These are phyloP conservation scores for Diplolepis rosae DNA, from an alignment of 2,888 invertebrate genomes.

Conservation along the genomic window DNA sequence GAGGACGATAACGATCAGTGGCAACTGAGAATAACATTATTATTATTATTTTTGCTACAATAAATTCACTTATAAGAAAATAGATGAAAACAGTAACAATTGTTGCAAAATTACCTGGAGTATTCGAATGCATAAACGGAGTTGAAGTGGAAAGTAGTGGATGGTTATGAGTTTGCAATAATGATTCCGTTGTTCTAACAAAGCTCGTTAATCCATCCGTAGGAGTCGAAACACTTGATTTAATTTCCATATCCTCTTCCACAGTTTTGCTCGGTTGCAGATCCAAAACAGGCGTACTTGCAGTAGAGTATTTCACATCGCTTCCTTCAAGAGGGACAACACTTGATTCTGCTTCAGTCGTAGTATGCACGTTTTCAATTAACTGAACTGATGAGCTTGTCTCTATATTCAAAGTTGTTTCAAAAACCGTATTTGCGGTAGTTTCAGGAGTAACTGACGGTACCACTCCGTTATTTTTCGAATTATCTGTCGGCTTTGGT, in stretches of 20 bases:
- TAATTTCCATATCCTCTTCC: constrained; percentile 44
- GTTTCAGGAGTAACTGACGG: constrained; percentile 41
- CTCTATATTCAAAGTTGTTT: constrained; percentile 65
- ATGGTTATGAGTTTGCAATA: constrained; percentile 37
- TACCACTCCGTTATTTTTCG: not conserved
- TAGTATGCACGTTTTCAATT: constrained; percentile 64
- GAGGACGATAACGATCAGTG: constrained; percentile 80
- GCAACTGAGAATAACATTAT: constrained; percentile 49
- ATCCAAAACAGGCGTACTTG: constrained; percentile 36
- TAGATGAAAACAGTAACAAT: not conserved
- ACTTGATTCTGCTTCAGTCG: constrained; percentile 53
- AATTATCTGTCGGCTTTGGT: constrained; percentile 40
- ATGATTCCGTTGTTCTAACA: constrained; percentile 44
- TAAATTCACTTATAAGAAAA: constrained; percentile 26
- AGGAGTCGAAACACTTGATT: constrained; percentile 62
- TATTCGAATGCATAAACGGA: constrained; percentile 59
- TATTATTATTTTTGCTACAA: constrained; percentile 35
- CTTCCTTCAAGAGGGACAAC: constrained; percentile 46
- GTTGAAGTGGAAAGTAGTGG: constrained; percentile 47
- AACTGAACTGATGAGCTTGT: constrained; percentile 68
- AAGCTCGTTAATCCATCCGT: constrained; percentile 70
- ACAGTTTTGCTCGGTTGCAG: constrained; percentile 58
- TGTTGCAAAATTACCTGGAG: constrained; percentile 53
- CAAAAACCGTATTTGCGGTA: constrained; percentile 44
- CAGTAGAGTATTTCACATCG: constrained; percentile 36